Conservation (phyloP, 2,797 vertebrate genomes). For the Buceros bicornis region DNA sequence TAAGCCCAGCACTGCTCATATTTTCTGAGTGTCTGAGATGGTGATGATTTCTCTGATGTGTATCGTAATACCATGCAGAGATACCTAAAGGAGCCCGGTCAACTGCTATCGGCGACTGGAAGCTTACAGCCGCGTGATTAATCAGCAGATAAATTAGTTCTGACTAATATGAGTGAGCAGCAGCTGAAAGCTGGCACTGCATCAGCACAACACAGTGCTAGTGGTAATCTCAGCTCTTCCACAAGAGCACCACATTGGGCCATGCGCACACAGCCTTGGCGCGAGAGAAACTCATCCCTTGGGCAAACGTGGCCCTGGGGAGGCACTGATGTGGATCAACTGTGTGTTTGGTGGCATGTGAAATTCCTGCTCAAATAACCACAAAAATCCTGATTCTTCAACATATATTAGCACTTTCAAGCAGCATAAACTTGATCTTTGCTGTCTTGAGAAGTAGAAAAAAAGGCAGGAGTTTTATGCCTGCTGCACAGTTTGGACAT, state of each 20-base stretch:
- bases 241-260: background rate
- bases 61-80: background rate
- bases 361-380: conserved; percentile 1
- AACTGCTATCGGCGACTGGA: background rate
- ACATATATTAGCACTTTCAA: background rate
- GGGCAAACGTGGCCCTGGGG: background rate
- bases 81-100: background rate
- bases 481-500: background rate
- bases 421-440: background rate
- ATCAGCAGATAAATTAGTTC: background rate
- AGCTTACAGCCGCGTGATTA: background rate
- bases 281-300: background rate
- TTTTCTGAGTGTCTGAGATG: background rate
- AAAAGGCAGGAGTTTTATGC: background rate
- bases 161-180: conserved; percentile 16
- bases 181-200: background rate
- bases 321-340: background rate
- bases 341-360: background rate
- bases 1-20: background rate
- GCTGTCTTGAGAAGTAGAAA: background rate
- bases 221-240: background rate
- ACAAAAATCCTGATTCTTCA: background rate
- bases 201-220: background rate
- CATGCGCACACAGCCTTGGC: background rate
- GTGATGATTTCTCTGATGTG: background rate